These are phyloP conservation scores for Chaetorhynchus papuensis DNA, from an alignment of 2,113 vertebrate genomes.

Conservation along the genomic window DNA sequence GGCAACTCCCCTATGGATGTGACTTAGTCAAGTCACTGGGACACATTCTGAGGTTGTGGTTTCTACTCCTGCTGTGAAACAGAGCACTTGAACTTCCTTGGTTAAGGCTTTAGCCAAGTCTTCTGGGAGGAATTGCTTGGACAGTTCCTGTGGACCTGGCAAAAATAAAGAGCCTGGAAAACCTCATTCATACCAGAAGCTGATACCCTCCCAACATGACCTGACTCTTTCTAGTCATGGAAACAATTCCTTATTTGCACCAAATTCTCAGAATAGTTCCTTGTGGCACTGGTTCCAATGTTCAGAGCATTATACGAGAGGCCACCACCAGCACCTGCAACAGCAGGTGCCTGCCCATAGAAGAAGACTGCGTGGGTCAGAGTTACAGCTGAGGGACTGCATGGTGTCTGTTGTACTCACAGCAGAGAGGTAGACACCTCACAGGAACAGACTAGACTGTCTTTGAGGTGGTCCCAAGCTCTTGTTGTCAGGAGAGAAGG, in stretches of 20 bases:
- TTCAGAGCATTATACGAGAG: not conserved
- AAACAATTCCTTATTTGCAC: not conserved
- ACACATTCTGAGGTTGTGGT: not conserved
- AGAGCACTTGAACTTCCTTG: not conserved
- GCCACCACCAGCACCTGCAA: not conserved
- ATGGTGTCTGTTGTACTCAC: not conserved
- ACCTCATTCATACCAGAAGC: not conserved
- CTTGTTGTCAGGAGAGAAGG: not conserved
- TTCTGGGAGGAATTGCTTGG: not conserved
- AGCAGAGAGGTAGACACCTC: not conserved
- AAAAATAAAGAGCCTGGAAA: slow-evolving; percentile 30
- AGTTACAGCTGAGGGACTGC: not conserved
- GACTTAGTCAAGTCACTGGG: not conserved
- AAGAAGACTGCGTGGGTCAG: not conserved
- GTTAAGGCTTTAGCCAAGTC: not conserved
- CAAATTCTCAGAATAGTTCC: accelerated
- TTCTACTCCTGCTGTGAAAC: not conserved
- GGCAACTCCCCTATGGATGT: not conserved
- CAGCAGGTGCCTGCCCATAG: not conserved
- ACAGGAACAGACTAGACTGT: not conserved
- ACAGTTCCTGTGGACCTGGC: not conserved
- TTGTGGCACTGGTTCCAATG: not conserved
- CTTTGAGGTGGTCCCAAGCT: not conserved
- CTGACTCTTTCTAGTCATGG: not conserved
- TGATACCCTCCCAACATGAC: not conserved